Conservation (phyloP, 2,888 invertebrate species). For the Diloba caeruleocephala region DNA sequence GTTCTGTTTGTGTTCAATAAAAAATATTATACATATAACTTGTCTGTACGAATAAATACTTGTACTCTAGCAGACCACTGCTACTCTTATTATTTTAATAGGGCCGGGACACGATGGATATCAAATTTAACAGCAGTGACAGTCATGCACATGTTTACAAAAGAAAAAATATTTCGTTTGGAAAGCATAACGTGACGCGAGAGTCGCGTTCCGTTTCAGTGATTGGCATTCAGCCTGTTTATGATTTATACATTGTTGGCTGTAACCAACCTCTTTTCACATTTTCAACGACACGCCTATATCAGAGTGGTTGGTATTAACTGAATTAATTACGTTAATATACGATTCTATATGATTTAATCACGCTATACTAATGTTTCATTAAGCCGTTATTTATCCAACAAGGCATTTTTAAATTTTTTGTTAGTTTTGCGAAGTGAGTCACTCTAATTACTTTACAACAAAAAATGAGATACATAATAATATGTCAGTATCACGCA, state of each 20-base stretch:
- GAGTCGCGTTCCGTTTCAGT: conserved; percentile 74
- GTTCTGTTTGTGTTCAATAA: too few relatives aligned
- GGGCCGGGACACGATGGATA: too few relatives aligned
- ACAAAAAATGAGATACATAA: conserved; percentile 16
- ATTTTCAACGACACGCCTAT: conserved; percentile 47
- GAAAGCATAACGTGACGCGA: conserved; percentile 78
- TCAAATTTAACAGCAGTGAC: not conserved
- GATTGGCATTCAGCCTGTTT: conserved; percentile 74
- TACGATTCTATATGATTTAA: conserved; percentile 14
- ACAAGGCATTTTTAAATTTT: not conserved
- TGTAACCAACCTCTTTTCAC: conserved; percentile 62
- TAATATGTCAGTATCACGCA: conserved; percentile 23
- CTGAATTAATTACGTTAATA: conserved; percentile 40
- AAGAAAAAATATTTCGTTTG: conserved; percentile 63
- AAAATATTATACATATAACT: too few relatives aligned
- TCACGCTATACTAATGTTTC: conserved; percentile 12
- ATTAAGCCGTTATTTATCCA: conserved; percentile 1
- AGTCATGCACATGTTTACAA: conserved; percentile 51
- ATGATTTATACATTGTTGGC: conserved; percentile 69
- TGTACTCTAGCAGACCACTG: too few relatives aligned
- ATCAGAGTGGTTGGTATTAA: conserved; percentile 24
- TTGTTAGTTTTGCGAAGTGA: conserved; percentile 14
- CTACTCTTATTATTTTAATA: too few relatives aligned
- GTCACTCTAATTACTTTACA: not conserved
- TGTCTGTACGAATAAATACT: too few relatives aligned